phyloP scores from a whole-genome alignment of 2,888 invertebrate genomes.

The Ophion slaviceki region DNA sequence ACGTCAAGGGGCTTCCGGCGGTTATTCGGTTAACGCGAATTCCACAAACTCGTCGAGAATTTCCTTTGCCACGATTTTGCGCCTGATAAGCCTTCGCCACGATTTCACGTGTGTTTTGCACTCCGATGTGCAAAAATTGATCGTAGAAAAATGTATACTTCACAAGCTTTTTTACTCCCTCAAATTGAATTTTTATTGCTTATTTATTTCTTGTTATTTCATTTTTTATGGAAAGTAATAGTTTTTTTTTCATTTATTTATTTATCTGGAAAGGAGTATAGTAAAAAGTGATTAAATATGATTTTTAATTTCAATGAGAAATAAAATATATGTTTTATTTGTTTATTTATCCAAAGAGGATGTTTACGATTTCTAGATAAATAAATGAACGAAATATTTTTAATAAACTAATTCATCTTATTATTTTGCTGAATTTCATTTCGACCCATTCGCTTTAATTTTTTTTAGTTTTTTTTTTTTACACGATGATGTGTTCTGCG shows the following conservation, averaged over 20 bases:
- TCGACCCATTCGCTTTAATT: background rate
- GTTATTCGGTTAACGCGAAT: conserved; percentile 47
- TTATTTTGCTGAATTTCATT: background rate
- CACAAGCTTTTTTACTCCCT: background rate
- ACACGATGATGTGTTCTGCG: no score
- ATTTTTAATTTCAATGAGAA: no score
- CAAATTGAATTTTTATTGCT: background rate
- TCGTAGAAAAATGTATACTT: background rate
- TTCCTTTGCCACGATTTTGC: conserved; percentile 14
- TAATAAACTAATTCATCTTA: background rate
- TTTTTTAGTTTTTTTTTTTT: no score
- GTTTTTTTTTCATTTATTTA: no score
- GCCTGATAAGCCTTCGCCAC: background rate
- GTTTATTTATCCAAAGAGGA: no score
- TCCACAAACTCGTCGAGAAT: conserved; percentile 21
- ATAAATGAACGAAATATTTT: background rate
- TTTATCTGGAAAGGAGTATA: no score
- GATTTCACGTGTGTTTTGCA: background rate
- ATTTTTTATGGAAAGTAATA: no score
- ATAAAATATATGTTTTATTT: no score
- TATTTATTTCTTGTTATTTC: background rate
- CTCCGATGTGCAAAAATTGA: background rate
- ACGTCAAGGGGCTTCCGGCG: conserved; percentile 38
- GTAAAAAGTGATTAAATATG: no score
- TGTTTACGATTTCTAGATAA: no score